Percentiles rank a stretch among this genome's conserved stretches.
phyloP scores from a whole-genome alignment of 2,113 vertebrate species.

The Arothron firmamentum region DNA sequence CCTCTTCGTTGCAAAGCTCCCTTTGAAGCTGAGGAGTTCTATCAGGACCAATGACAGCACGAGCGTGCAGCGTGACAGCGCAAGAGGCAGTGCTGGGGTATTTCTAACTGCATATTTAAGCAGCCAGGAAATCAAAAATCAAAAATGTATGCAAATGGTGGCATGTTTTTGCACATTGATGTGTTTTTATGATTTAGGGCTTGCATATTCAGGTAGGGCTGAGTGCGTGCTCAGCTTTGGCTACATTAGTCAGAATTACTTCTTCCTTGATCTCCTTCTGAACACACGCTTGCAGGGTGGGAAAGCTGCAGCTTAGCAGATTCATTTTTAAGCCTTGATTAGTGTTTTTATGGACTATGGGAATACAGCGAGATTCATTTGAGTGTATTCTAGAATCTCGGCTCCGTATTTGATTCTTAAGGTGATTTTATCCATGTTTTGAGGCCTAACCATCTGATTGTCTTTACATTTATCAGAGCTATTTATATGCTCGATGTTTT shows the following conservation, averaged over 20 bases:
- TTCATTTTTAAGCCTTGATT: slow-evolving; percentile 58
- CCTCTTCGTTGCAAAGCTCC: slow-evolving; percentile 86
- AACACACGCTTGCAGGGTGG: slow-evolving; percentile 57
- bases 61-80: slow-evolving; percentile 96
- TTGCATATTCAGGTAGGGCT: slow-evolving; percentile 71
- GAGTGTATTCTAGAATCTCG: slow-evolving; percentile 18
- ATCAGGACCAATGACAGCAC: slow-evolving; percentile 97
- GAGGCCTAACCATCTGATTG: slow-evolving; percentile 16
- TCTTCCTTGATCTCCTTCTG: slow-evolving; percentile 60
- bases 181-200: slow-evolving; percentile 59
- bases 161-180: slow-evolving; percentile 73
- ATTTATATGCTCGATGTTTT: background rate
- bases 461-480: slow-evolving; percentile 22
- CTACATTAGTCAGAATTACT: slow-evolving; percentile 70
- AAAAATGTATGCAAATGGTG: slow-evolving; percentile 77
- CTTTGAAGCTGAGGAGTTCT: slow-evolving; percentile 96
- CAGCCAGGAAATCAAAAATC: slow-evolving; percentile 70
- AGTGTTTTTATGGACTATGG: slow-evolving; percentile 46
- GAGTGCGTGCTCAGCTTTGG: slow-evolving; percentile 53
- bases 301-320: slow-evolving; percentile 57
- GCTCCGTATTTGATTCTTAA: slow-evolving; percentile 11
- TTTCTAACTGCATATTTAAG: slow-evolving; percentile 88
- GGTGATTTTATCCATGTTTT: slow-evolving; percentile 14
- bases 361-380: slow-evolving; percentile 26
- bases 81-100: slow-evolving; percentile 92